Percentiles rank a stretch among this genome's conserved stretches.
Evolutionary conservation across 2,888 invertebrate genomes (phyloP).

Genomic region (Drosophila subquinaria): DNA sequence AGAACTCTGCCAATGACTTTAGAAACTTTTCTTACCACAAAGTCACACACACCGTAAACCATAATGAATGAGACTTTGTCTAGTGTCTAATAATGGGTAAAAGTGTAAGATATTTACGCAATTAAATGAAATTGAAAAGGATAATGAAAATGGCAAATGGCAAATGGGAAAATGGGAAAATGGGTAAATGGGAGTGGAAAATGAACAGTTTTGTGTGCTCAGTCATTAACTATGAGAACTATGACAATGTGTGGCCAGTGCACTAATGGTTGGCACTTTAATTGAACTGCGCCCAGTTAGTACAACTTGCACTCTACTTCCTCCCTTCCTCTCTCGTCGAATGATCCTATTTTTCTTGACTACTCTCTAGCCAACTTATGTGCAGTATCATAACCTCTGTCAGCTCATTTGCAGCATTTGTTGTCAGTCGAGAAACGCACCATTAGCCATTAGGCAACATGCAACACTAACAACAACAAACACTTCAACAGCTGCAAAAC

Average conservation of each 20-base stretch:
- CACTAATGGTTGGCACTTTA: slow-evolving; percentile 73
- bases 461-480: slow-evolving; percentile 24
- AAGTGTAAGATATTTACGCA: slow-evolving; percentile 65
- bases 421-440: slow-evolving; percentile 60
- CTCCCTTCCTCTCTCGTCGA: no score
- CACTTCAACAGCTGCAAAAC: slow-evolving; percentile 39
- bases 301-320: background rate
- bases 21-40: slow-evolving; percentile 47
- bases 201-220: slow-evolving; percentile 56
- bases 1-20: slow-evolving; percentile 37
- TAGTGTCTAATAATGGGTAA: slow-evolving; percentile 65
- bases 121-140: slow-evolving; percentile 67
- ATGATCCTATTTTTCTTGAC: background rate
- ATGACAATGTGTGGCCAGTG: slow-evolving; percentile 51
- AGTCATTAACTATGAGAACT: slow-evolving; percentile 65
- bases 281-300: slow-evolving; percentile 67
- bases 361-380: slow-evolving; percentile 39
- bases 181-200: slow-evolving; percentile 37
- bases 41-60: slow-evolving; percentile 11
- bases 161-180: slow-evolving; percentile 24
- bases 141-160: slow-evolving; percentile 25
- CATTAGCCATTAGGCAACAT: slow-evolving; percentile 56
- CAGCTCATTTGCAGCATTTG: slow-evolving; percentile 78
- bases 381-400: slow-evolving; percentile 70
- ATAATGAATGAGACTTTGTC: slow-evolving; percentile 55